Evolutionary conservation across 1,140 invertebrate species (phyloP), one percentile per base, ranked within the genome.

Genomic region (Drosophila burlai): DNA sequence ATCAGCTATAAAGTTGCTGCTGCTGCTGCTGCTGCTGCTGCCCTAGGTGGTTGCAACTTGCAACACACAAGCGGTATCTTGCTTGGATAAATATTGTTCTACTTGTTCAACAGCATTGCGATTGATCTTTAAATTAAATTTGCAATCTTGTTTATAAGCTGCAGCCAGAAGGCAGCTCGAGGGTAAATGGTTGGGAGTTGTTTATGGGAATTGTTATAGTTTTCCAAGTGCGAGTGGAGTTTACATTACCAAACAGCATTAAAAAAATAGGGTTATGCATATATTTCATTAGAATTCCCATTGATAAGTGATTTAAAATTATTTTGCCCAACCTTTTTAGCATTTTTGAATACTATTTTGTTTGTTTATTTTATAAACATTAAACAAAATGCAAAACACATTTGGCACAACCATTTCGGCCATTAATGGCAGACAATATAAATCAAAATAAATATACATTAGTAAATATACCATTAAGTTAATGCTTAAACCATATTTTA

Each of bases 1-100:
- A 87, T 87, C 84, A 87, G 76, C 68, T 54, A 75, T 83, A 87
- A 82, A 80, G 54, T 83, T 76, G 58, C 61, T 40, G 42, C 36
- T 46, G 4, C 66, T 57, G 54, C 50, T 63, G 13, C 61, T 21
- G 29, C 16, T 54, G 31, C 10, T 57, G 34, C 15, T 57, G 50
- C 54, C 18, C 54, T 57, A 63, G 66, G 66, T 59, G 52, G 50
- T 80, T 68, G 59, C 80, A 82, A 60, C 45, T 80, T 64, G 59
- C 80, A 79, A 11, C 34, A 34, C 34, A 60, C 52, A 50, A 50
- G 52, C 45, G 69, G 42, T 60, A 73, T 40, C 68, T 55, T 60
- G 55, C 40, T 54, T 74, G 68, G 13, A 74, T 73, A 73, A 74
- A 74, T 74, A 62, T 73, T 49, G 36, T 69, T 69, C 13, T 69